Conservation (phyloP, 2,113 vertebrate genomes). For the Fregetta grallaria region DNA sequence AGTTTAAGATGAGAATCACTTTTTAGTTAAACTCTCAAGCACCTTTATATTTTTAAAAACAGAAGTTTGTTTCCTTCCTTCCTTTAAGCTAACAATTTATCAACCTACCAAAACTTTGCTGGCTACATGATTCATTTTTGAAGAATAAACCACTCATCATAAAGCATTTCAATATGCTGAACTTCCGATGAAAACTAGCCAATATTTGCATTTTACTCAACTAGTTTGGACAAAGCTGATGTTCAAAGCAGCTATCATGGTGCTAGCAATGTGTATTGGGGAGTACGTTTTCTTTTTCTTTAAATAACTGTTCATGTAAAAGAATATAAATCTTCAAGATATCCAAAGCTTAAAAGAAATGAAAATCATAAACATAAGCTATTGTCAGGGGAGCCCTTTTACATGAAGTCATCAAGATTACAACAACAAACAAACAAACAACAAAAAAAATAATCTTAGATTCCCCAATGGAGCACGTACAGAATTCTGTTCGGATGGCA, state of each 20-base stretch:
- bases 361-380: conserved; percentile 20
- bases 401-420: conserved; percentile 63
- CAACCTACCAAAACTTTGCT: conserved; percentile 23
- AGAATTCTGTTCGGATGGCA: conserved; percentile 62
- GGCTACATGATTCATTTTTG: conserved; percentile 36
- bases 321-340: conserved; percentile 63
- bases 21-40: conserved; percentile 48
- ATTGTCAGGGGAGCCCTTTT: conserved; percentile 75
- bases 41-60: conserved; percentile 32
- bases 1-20: conserved; percentile 48
- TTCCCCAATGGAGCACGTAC: conserved; percentile 65
- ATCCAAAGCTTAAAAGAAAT: conserved; percentile 65
- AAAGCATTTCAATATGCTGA: conserved; percentile 65
- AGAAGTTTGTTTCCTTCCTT: background rate
- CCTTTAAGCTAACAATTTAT: conserved; percentile 1
- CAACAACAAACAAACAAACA: conserved; percentile 8
- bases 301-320: conserved; percentile 48
- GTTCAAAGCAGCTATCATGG: conserved; percentile 39
- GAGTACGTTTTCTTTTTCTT: background rate
- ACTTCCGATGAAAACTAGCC: conserved; percentile 50
- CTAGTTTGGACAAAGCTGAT: conserved; percentile 22
- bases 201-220: conserved; percentile 46
- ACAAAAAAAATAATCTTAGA: background rate
- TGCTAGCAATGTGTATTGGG: conserved; percentile 33
- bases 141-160: conserved; percentile 58